Conservation (phyloP, 2,888 invertebrate genomes). For the Brachylomia viminalis region DNA sequence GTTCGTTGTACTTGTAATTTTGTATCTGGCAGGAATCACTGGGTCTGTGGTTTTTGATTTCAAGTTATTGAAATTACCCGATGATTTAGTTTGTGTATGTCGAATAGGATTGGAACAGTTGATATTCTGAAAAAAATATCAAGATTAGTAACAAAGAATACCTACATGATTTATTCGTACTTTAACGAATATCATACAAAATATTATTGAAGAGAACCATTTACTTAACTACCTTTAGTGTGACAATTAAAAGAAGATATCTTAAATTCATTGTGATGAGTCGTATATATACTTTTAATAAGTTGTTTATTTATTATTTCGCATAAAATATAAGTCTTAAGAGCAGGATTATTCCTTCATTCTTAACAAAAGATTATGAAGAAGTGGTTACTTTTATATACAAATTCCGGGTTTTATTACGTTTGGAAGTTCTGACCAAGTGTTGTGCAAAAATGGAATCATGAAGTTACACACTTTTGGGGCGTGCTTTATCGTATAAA, state of each 20-base stretch:
- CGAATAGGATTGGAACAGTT: conserved; percentile 60
- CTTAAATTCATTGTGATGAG: conserved; percentile 43
- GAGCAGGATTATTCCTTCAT: conserved; percentile 8
- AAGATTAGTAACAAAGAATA: background rate
- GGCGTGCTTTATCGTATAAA: conserved; percentile 54
- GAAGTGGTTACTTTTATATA: conserved; percentile 37
- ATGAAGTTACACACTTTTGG: conserved; percentile 13
- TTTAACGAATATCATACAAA: background rate
- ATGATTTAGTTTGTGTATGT: conserved; percentile 52
- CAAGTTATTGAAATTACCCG: conserved; percentile 36
- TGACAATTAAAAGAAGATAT: conserved; percentile 39
- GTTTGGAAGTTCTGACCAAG: conserved; percentile 35
- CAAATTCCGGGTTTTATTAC: conserved; percentile 51
- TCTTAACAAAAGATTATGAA: conserved; percentile 11
- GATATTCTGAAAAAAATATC: conserved; percentile 63
- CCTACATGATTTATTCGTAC: background rate
- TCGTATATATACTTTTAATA: background rate
- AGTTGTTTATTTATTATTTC: background rate
- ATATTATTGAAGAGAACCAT: background rate
- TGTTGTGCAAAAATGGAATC: conserved; percentile 54
- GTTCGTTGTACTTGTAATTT: conserved; percentile 52
- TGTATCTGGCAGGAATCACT: conserved; percentile 68
- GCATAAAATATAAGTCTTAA: background rate
- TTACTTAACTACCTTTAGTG: conserved; percentile 52
- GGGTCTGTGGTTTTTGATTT: conserved; percentile 52